Evolutionary conservation across 1,140 invertebrate species (phyloP).

Genomic region (Hypothenemus hampei): DNA sequence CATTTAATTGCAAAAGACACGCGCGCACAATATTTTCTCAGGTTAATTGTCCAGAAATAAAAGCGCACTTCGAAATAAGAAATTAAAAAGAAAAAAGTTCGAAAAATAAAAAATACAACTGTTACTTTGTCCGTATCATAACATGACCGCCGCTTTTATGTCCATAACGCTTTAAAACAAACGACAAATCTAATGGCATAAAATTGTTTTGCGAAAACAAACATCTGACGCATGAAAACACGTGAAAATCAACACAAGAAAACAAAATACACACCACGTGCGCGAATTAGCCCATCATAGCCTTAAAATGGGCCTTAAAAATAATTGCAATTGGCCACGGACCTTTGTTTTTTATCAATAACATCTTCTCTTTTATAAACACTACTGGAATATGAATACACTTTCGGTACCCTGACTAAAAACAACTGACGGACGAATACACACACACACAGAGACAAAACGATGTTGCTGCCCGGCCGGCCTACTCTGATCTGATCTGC

Average conservation of each 20-base stretch:
- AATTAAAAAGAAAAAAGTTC: slow-evolving; percentile 6
- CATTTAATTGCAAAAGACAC: slow-evolving; percentile 7
- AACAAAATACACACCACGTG: slow-evolving; percentile 10
- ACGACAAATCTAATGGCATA: slow-evolving; percentile 4
- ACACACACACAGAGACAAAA: neutral
- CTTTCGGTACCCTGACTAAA: too few species aligned
- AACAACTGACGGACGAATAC: too few species aligned
- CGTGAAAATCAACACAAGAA: slow-evolving; percentile 15
- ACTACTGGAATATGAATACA: too few species aligned
- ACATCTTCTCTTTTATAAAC: too few species aligned
- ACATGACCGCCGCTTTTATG: slow-evolving; percentile 25
- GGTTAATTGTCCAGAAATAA: neutral
- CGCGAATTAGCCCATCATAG: slow-evolving; percentile 27
- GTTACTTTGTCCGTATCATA: slow-evolving; percentile 30
- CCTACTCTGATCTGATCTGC: neutral
- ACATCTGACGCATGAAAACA: neutral
- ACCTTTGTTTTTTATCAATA: too few species aligned
- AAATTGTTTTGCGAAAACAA: neutral
- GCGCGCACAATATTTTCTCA: neutral
- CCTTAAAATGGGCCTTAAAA: neutral
- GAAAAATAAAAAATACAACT: slow-evolving; percentile 24
- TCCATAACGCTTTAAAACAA: slow-evolving; percentile 7
- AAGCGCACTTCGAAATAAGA: too few species aligned
- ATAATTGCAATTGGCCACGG: slow-evolving; percentile 1
- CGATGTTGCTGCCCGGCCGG: neutral